phyloP scores from a whole-genome alignment of 2,797 vertebrate genomes.

The Dryobates pubescens region DNA sequence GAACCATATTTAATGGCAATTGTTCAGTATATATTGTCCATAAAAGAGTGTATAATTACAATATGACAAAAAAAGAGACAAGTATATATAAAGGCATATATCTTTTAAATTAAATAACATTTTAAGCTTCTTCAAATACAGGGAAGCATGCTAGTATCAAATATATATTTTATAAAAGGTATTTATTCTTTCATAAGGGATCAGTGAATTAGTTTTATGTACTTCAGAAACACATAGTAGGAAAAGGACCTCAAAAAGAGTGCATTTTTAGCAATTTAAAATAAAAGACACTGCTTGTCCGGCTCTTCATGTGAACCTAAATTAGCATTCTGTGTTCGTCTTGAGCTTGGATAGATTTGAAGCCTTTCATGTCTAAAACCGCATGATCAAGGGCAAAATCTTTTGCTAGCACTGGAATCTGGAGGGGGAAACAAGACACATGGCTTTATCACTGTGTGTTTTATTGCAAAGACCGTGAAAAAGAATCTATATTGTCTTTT shows the following conservation, averaged over 20 bases:
- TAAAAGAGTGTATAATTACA: background rate
- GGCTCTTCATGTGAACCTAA: slow-evolving; percentile 20
- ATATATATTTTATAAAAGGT: background rate
- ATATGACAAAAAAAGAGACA: background rate
- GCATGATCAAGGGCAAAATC: slow-evolving; percentile 69
- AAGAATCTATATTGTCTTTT: slow-evolving; percentile 25
- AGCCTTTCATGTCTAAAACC: slow-evolving; percentile 71
- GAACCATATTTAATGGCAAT: background rate
- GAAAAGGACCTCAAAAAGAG: slow-evolving; percentile 15
- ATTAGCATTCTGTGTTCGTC: slow-evolving; percentile 70
- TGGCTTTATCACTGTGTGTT: slow-evolving; percentile 45
- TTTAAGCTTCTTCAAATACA: background rate
- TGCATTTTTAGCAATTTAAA: slow-evolving; percentile 58
- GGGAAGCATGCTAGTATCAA: background rate
- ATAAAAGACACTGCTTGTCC: slow-evolving; percentile 57
- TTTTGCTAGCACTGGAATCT: slow-evolving; percentile 46
- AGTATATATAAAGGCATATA: background rate
- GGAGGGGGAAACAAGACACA: slow-evolving; percentile 33
- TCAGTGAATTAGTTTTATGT: background rate
- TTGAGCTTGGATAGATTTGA: slow-evolving; percentile 39
- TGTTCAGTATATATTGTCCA: background rate
- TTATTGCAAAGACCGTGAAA: slow-evolving; percentile 21
- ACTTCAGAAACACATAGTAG: background rate
- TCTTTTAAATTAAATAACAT: background rate
- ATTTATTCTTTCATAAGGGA: background rate